Evolutionary conservation across 1,140 invertebrate species (phyloP).

Genomic region (Myzus persicae): DNA sequence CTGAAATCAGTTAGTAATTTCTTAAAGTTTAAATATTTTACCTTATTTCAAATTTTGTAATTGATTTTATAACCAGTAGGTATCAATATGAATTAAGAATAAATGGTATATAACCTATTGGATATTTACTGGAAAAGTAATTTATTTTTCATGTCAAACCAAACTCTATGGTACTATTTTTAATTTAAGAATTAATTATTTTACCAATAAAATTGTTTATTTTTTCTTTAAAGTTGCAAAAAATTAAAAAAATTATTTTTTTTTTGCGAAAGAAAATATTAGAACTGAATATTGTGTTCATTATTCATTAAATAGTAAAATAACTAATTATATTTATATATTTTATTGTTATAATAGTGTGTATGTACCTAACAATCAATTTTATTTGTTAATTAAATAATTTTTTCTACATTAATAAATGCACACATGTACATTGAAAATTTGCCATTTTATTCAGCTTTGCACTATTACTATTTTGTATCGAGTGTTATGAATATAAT

Average conservation of each 20-base stretch:
- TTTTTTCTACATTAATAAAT: neutral
- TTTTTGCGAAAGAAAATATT: neutral
- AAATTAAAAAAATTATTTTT: neutral
- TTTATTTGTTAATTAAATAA: neutral
- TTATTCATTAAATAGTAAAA: neutral
- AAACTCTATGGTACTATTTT: too few relatives aligned
- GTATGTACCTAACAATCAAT: neutral
- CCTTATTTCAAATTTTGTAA: neutral
- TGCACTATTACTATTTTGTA: neutral
- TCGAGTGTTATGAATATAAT: neutral
- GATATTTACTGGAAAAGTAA: too few relatives aligned
- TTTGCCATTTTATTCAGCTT: neutral
- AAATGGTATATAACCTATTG: neutral
- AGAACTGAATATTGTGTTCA: slow-evolving; percentile 48
- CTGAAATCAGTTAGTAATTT: neutral
- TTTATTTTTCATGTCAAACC: neutral
- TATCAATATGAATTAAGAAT: neutral
- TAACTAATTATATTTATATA: neutral
- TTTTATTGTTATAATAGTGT: neutral
- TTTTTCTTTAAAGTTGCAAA: neutral
- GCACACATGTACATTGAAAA: neutral
- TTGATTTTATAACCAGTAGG: neutral
- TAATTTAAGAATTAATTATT: neutral
- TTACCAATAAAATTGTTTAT: neutral
- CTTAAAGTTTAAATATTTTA: neutral